Evolutionary conservation across 2,888 invertebrate genomes (phyloP).

Genomic region (Uloborus plumipes): DNA sequence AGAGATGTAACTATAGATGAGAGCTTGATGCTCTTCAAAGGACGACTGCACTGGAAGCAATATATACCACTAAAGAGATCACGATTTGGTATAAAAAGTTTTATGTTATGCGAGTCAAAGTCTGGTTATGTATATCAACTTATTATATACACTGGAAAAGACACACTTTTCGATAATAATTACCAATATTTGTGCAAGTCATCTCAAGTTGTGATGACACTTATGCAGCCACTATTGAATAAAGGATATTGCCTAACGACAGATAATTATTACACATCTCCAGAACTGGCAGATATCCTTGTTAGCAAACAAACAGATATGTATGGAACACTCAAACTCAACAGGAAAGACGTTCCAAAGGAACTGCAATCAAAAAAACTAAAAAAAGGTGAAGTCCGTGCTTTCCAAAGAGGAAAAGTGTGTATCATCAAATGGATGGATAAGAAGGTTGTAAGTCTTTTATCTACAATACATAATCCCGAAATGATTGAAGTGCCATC

Average conservation of each 20-base stretch:
- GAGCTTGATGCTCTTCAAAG: conserved; percentile 63
- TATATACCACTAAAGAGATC: conserved; percentile 64
- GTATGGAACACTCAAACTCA: conserved; percentile 61
- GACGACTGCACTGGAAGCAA: conserved; percentile 54
- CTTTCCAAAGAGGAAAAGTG: conserved; percentile 34
- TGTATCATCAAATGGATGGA: conserved; percentile 37
- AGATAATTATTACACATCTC: conserved; percentile 32
- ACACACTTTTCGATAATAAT: conserved; percentile 20
- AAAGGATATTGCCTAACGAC: conserved; percentile 48
- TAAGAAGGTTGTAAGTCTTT: conserved; percentile 34
- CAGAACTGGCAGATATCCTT: conserved; percentile 23
- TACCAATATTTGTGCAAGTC: conserved; percentile 25
- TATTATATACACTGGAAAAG: conserved; percentile 36
- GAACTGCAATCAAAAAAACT: conserved; percentile 26
- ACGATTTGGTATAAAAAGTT: conserved; percentile 64
- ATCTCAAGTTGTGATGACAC: conserved; percentile 34
- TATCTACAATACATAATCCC: conserved; percentile 21
- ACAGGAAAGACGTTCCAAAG: conserved; percentile 39
- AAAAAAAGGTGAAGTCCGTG: conserved; percentile 43
- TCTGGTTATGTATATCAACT: conserved; percentile 51
- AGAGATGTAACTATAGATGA: conserved; percentile 64
- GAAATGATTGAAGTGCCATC: conserved; percentile 18
- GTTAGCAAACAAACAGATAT: conserved; percentile 52
- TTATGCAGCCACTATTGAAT: conserved; percentile 51
- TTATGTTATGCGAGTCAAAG: conserved; percentile 39